A percentile compares a stretch with the other conserved stretches of the same genome.
Conservation (phyloP, 2,888 invertebrate species). For the Xestia c-nigrum region DNA sequence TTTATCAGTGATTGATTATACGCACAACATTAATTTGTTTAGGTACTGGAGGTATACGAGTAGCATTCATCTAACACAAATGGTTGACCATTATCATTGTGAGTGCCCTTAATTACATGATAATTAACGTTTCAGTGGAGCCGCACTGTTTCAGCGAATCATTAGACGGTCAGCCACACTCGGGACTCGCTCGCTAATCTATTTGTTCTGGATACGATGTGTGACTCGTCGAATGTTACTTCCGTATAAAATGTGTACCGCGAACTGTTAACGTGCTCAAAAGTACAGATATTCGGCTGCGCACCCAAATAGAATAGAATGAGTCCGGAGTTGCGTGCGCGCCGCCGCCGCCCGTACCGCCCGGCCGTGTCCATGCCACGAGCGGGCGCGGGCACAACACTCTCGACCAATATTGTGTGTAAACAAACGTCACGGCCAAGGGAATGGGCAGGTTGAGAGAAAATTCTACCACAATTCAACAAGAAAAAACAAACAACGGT, state of each 20-base stretch:
- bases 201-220: slow-evolving; percentile 27
- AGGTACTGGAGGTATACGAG: too few species aligned
- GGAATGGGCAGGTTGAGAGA: slow-evolving; percentile 33
- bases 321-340: slow-evolving; percentile 41
- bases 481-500: slow-evolving; percentile 20
- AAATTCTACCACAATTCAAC: slow-evolving; percentile 19
- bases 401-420: slow-evolving; percentile 16
- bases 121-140: slow-evolving; percentile 1
- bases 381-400: background rate
- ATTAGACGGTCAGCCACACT: slow-evolving; percentile 51
- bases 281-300: slow-evolving; percentile 50
- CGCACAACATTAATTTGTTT: background rate
- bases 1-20: background rate
- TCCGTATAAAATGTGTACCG: slow-evolving; percentile 57
- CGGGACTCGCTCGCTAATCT: slow-evolving; percentile 39
- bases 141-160: background rate
- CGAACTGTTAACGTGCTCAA: slow-evolving; percentile 59
- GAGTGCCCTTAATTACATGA: slow-evolving; percentile 20
- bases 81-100: slow-evolving; percentile 22
- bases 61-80: background rate
- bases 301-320: slow-evolving; percentile 61
- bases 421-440: slow-evolving; percentile 55
- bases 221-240: slow-evolving; percentile 35
- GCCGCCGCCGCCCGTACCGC: background rate
- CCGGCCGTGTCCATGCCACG: background rate